Evolutionary conservation across 2,797 vertebrate species (phyloP).

Genomic region (Tympanoctomys barrerae): DNA sequence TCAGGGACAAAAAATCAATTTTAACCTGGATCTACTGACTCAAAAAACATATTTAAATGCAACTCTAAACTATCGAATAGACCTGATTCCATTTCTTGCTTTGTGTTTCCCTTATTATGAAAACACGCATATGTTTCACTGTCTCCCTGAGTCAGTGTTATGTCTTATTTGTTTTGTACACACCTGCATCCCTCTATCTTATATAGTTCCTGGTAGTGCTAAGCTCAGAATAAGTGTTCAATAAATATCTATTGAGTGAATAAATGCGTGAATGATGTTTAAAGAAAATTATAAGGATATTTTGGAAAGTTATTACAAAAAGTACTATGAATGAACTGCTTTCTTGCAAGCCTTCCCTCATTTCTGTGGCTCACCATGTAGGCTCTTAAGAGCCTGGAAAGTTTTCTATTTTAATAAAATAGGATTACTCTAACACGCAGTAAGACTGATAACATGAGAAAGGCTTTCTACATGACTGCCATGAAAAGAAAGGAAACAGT

Average conservation of each 20-base stretch:
- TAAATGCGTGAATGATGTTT: neutral
- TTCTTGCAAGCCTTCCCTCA: neutral
- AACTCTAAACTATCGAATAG: neutral
- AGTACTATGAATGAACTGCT: neutral
- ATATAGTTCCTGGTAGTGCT: neutral
- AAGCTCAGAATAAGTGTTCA: neutral
- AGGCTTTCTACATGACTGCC: neutral
- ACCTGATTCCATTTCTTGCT: neutral
- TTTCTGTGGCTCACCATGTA: neutral
- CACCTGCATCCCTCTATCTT: neutral
- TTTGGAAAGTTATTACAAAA: neutral
- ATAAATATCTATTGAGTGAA: neutral
- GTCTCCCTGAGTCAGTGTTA: neutral
- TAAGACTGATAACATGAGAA: constrained; percentile 1
- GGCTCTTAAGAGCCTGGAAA: neutral
- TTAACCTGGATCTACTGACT: neutral
- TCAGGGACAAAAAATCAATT: neutral
- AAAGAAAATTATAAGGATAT: constrained; percentile 18
- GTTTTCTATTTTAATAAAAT: neutral
- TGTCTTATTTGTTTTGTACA: neutral
- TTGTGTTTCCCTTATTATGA: neutral
- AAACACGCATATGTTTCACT: neutral
- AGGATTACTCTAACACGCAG: neutral
- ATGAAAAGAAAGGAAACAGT: neutral
- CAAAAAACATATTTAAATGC: neutral